phyloP scores from a whole-genome alignment of 2,888 invertebrate species.

The Diogma glabrata region DNA sequence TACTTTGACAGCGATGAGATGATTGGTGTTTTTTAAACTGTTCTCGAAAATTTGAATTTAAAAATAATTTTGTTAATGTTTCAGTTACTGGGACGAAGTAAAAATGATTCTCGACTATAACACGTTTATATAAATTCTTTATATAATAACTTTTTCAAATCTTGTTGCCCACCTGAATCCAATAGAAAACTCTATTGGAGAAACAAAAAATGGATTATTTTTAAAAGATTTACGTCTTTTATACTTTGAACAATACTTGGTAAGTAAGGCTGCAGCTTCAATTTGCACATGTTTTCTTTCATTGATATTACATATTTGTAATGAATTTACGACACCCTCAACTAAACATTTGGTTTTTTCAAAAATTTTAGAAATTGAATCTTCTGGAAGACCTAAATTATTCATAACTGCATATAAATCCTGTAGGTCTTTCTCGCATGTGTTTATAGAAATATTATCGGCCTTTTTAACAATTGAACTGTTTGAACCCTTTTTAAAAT shows the following conservation, averaged over 20 bases:
- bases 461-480: too few relatives aligned
- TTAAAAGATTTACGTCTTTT: background rate
- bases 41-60: background rate
- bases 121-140: background rate
- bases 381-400: background rate
- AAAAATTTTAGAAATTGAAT: background rate
- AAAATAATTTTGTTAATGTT: background rate
- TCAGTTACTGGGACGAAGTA: background rate
- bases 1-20: background rate
- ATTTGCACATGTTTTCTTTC: background rate
- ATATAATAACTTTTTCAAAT: background rate
- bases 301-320: background rate
- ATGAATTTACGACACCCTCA: background rate
- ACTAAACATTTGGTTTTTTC: background rate
- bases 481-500: too few relatives aligned
- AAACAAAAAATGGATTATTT: background rate
- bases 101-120: background rate
- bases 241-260: conserved; percentile 1
- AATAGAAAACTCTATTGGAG: background rate
- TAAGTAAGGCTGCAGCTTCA: background rate
- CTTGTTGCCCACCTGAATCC: background rate
- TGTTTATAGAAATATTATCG: too few relatives aligned
- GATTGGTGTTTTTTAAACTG: background rate
- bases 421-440: background rate
- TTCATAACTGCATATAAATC: background rate